Conservation (phyloP, 2,888 invertebrate species). For the Cheilosia urbana region DNA sequence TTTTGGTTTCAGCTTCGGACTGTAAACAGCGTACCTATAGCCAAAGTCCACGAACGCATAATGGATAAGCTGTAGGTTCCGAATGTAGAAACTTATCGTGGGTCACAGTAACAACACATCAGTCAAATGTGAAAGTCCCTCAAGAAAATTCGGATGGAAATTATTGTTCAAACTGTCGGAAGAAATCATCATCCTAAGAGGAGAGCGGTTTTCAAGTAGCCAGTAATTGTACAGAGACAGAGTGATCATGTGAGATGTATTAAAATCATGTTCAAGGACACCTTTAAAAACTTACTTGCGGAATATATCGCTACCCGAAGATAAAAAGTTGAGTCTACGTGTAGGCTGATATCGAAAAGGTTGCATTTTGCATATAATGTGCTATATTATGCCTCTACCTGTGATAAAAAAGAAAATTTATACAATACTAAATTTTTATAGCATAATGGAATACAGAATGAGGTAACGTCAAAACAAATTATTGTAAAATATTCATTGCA, state of each 20-base stretch:
- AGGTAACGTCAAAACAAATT: slow-evolving; percentile 18
- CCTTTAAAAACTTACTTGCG: not conserved
- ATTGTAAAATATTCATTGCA: not conserved
- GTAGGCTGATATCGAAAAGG: not conserved
- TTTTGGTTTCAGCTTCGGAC: slow-evolving; percentile 19
- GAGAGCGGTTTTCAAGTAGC: not conserved
- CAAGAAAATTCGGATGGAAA: not conserved
- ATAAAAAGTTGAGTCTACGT: not conserved
- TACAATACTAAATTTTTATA: not conserved
- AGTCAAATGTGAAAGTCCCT: not conserved
- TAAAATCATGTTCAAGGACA: not conserved
- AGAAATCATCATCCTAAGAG: not conserved
- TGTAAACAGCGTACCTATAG: not conserved
- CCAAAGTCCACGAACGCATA: too few relatives aligned
- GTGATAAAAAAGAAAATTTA: not conserved
- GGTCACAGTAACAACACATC: not conserved
- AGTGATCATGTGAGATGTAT: not conserved
- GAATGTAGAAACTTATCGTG: not conserved
- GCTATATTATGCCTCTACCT: not conserved
- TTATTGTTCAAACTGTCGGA: slow-evolving; percentile 1
- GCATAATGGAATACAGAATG: slow-evolving; percentile 15
- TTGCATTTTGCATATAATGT: not conserved
- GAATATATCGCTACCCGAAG: not conserved
- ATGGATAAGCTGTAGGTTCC: not conserved
- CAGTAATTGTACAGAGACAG: not conserved